Conservation (phyloP, 2,113 vertebrate species). For the Hyaena hyaena region DNA sequence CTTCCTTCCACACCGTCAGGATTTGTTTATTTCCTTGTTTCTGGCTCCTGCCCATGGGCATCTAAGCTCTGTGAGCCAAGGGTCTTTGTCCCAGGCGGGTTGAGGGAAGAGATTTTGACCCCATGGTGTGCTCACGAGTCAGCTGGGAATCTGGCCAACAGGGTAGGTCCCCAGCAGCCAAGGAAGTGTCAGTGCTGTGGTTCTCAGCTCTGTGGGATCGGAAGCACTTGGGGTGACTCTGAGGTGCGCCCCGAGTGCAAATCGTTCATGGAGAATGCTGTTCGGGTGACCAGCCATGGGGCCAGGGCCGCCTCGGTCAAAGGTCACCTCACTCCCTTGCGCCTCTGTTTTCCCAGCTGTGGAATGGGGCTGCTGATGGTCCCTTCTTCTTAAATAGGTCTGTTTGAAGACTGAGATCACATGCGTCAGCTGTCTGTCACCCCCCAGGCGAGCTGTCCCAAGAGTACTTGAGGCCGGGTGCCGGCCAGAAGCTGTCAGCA, state of each 20-base stretch:
- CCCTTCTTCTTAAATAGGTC: neutral
- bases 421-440: neutral
- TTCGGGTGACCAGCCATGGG: neutral
- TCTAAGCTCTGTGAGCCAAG: neutral
- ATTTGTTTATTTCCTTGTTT: neutral
- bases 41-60: neutral
- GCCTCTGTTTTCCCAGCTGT: neutral
- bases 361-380: too few relatives aligned
- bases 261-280: neutral
- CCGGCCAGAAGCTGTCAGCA: neutral
- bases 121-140: rapidly evolving
- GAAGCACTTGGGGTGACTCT: neutral
- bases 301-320: neutral
- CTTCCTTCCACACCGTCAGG: neutral
- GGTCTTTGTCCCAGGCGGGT: rapidly evolving
- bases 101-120: neutral
- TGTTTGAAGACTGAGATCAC: neutral
- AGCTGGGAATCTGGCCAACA: neutral
- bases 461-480: neutral
- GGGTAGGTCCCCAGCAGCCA: rapidly evolving
- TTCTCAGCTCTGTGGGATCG: rapidly evolving
- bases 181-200: rapidly evolving
- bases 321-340: rapidly evolving
- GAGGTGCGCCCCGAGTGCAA: rapidly evolving
- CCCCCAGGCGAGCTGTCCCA: neutral